Conservation (phyloP, 2,888 invertebrate species). For the Phania funesta region DNA sequence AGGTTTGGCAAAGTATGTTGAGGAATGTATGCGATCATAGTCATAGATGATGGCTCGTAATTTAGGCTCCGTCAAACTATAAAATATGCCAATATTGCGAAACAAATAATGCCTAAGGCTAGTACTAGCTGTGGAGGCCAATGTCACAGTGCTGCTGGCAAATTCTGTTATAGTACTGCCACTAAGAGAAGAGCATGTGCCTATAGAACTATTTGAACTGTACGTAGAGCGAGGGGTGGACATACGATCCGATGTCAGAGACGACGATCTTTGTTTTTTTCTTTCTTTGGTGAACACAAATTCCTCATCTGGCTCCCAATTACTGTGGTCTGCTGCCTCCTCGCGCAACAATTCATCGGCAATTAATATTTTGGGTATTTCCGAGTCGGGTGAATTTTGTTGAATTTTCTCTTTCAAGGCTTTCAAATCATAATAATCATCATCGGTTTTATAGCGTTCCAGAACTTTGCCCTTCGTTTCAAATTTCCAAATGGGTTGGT, state of each 20-base stretch:
- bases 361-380: constrained; percentile 62
- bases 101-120: constrained; percentile 73
- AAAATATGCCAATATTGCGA: constrained; percentile 78
- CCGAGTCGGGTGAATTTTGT: constrained; percentile 37
- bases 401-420: constrained; percentile 38
- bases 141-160: constrained; percentile 75
- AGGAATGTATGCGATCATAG: constrained; percentile 75
- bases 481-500: constrained; percentile 80
- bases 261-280: constrained; percentile 55
- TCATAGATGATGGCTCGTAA: constrained; percentile 78
- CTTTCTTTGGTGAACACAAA: constrained; percentile 76
- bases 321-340: constrained; percentile 76
- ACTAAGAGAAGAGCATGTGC: constrained; percentile 67
- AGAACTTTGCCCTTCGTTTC: constrained; percentile 76
- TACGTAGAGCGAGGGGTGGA: constrained; percentile 55
- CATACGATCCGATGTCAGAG: constrained; percentile 67
- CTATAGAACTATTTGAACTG: constrained; percentile 61
- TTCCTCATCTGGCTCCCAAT: constrained; percentile 80
- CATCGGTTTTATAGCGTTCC: constrained; percentile 72
- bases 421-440: constrained; percentile 65
- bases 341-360: constrained; percentile 40
- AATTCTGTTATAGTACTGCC: constrained; percentile 78
- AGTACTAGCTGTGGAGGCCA: constrained; percentile 71
- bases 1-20: constrained; percentile 72
- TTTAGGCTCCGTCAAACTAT: constrained; percentile 75